These are phyloP conservation scores for Amphipyra tragopoginis DNA, from an alignment of 2,888 invertebrate genomes.

Conservation along the genomic window DNA sequence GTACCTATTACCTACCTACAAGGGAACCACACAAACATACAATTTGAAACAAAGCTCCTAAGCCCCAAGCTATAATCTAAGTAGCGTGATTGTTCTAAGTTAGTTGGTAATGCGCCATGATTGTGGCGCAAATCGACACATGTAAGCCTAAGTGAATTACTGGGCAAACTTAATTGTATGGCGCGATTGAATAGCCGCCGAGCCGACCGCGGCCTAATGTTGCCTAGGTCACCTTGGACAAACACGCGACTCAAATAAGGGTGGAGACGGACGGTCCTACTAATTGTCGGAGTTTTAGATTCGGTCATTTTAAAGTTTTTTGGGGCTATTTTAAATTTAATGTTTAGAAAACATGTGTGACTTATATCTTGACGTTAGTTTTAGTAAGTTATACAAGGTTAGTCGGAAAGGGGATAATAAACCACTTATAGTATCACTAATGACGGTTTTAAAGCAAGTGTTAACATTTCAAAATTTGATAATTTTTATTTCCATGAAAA, in stretches of 20 bases:
- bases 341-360: constrained; percentile 6
- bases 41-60: constrained; percentile 31
- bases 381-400: too few relatives aligned
- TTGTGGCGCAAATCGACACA: constrained; percentile 52
- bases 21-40: constrained; percentile 26
- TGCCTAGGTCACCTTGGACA: constrained; percentile 38
- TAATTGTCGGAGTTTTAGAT: constrained; percentile 3
- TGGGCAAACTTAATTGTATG: constrained; percentile 42
- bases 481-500: too few relatives aligned
- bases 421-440: too few relatives aligned
- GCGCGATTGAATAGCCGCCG: constrained; percentile 39
- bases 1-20: constrained; percentile 4
- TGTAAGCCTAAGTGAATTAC: constrained; percentile 58
- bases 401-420: too few relatives aligned
- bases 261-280: constrained; percentile 1
- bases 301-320: neutral
- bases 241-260: constrained; percentile 18
- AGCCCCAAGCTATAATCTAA: constrained; percentile 38
- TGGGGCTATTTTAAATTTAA: constrained; percentile 8
- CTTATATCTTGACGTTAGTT: neutral
- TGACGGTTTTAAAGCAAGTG: too few relatives aligned
- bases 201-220: constrained; percentile 20
- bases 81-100: constrained; percentile 50
- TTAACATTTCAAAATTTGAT: too few relatives aligned
- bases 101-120: constrained; percentile 46